Evolutionary conservation across 2,113 vertebrate species (phyloP).

Genomic region (Semicossyphus pulcher): DNA sequence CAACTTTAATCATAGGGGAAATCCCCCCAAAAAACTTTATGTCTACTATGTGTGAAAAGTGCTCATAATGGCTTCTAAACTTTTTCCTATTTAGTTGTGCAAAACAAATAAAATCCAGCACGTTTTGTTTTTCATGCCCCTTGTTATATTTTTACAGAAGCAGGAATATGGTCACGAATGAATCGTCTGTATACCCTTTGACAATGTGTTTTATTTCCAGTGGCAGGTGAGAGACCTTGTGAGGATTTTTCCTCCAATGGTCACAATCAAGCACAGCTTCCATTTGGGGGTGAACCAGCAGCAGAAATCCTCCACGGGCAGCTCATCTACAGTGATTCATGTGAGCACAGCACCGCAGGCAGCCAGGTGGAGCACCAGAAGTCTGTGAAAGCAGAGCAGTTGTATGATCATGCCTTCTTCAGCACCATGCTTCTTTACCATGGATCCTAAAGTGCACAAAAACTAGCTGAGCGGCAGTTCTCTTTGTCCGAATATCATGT

Average conservation of each 20-base stretch:
- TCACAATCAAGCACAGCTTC: conserved; percentile 74
- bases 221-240: conserved; percentile 65
- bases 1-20: background rate
- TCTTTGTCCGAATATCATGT: conserved; percentile 31
- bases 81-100: conserved; percentile 58
- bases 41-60: background rate
- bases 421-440: conserved; percentile 92
- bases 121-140: no score
- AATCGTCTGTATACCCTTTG: conserved; percentile 10
- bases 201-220: conserved; percentile 79
- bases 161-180: conserved; percentile 26
- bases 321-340: conserved; percentile 87
- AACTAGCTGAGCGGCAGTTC: background rate
- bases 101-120: conserved; percentile 69
- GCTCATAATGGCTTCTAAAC: background rate
- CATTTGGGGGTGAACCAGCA: conserved; percentile 35
- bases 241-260: conserved; percentile 83
- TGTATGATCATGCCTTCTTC: conserved; percentile 87
- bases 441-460: conserved; percentile 83
- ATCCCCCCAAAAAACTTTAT: background rate
- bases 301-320: conserved; percentile 84
- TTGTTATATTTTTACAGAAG: background rate
- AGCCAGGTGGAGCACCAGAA: conserved; percentile 91
- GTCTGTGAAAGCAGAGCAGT: conserved; percentile 87
- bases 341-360: conserved; percentile 87